Base-by-base conservation (phyloP, 2,113 vertebrate species). In the Psittacara wagleri region DNA sequence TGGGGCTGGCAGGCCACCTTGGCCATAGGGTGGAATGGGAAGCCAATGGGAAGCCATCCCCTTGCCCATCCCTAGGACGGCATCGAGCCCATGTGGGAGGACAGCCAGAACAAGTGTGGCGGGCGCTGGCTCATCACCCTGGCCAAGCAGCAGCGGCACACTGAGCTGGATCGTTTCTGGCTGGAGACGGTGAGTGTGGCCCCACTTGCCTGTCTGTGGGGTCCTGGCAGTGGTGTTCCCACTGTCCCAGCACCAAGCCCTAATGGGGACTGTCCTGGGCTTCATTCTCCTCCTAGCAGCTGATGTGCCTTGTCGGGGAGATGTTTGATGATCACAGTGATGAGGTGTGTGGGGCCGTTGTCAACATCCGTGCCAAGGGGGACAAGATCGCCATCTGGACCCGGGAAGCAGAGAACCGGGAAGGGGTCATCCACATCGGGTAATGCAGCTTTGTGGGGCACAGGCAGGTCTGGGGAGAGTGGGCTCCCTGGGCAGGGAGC, bases 71-170 rank as follows among this genome's bases (percentile, higher is more conserved):
- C 64, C 72, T 84, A 99, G 98, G 98, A 99, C 2, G 98, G 99
- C 44, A 99, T 99, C 3, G 97, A 98, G 91, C 99, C 98, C 49
- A 99, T 99, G 99, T 99, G 99, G 99, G 99, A 99, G 94, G 99
- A 99, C 86, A 94, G 48, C 87, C 97, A 96, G 78, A 99, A 99
- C 84, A 99, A 98, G 90, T 93, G 97, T 15, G 99, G 99, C 0
- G 98, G 99, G 64, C 98, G 99, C 90, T 99, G 98, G 99, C 97
- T 99, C 49, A 98, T 99, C 92, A 98, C 98, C 16, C 94, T 99
- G 20, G 97, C 98, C 81, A 99, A 98, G 88, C 98, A 99, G 93
- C 98, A 98, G 90, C 97, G 98, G 25, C 98, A 98, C 90, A 96
- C 94, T 0, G 98, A 99, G 57, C 98, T 99, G 81, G 98, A 99